Evolutionary conservation across 2,113 vertebrate species (phyloP).

Genomic region (Shinisaurus crocodilurus): DNA sequence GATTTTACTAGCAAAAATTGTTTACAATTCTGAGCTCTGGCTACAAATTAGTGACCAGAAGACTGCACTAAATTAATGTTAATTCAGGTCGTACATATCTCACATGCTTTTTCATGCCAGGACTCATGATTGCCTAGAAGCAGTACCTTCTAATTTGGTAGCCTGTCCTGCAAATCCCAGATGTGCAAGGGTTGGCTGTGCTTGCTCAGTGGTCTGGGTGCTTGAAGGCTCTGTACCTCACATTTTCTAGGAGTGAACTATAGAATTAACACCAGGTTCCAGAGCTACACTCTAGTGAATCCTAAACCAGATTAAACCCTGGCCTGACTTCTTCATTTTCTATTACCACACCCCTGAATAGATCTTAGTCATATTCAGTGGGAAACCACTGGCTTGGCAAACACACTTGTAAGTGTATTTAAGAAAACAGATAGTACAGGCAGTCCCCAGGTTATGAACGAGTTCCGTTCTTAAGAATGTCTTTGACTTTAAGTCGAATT

Average conservation of each 20-base stretch:
- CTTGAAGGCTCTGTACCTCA: background rate
- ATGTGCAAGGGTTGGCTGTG: background rate
- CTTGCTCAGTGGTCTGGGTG: background rate
- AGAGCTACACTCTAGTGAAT: background rate
- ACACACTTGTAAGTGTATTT: conserved; percentile 32
- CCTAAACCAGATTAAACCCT: background rate
- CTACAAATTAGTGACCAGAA: too few species aligned
- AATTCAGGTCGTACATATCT: too few species aligned
- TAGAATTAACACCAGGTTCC: background rate
- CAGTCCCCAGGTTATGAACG: background rate
- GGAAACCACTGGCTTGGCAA: conserved; percentile 21
- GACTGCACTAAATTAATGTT: too few species aligned
- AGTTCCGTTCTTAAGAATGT: too few species aligned
- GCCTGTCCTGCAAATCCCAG: background rate
- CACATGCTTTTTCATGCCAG: background rate
- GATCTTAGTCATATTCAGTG: background rate
- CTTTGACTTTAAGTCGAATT: too few species aligned
- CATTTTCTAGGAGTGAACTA: background rate
- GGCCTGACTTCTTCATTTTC: background rate
- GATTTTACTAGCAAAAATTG: too few species aligned
- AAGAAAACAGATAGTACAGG: background rate
- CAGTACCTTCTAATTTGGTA: background rate
- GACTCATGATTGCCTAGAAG: background rate
- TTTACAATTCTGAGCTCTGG: too few species aligned
- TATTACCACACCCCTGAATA: background rate